Base-by-base conservation (phyloP, 2,888 invertebrate genomes). In the Erebia ligea region DNA sequence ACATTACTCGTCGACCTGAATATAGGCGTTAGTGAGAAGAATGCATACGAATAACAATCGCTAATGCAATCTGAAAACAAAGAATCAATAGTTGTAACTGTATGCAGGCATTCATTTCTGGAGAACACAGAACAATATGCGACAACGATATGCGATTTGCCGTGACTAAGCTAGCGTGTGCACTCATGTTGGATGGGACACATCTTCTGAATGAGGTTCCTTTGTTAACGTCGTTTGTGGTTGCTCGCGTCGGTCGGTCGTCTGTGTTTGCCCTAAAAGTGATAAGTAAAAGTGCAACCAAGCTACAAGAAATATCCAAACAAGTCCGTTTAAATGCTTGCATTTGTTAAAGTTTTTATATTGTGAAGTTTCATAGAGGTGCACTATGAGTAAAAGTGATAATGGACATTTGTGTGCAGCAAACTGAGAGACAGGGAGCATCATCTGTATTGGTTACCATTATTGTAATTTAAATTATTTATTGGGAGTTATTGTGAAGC, bases 391-490 rank as follows among this genome's bases (percentile, higher is more conserved):
- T n/a, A n/a, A 58, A 5, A 58, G 67, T 21, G 15, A 57, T 17
- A 57, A 61, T 70, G 65, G 65, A 64, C 45, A 34, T 45, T 45
- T 62, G 66, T 56, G 45, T 25, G 62, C 42, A 66, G 71, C 45
- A 56, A 67, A n/a, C n/a, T 45, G 25, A 58, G 57, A n/a, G 52
- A 48, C 21, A 42, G 59, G 66, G 50, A 67, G 67, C 63, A 67
- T 67, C 73, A 67, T 70, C 70, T 25, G 74, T 68, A 59, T 73
- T 73, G 70, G 74, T 73, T 72, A 72, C 72, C 73, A 72, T 70
- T 70, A 72, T 70, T 67, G 70, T 70, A 72, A 70, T 74, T 64
- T 68, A 74, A 74, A 69, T 74, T 74, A 72, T 74, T 74, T 73
- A 72, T 73, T 72, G 70, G 74, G 73, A 73, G 72, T 70, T 70